Conservation (phyloP, 2,888 invertebrate genomes). For the Trachelus stipa region DNA sequence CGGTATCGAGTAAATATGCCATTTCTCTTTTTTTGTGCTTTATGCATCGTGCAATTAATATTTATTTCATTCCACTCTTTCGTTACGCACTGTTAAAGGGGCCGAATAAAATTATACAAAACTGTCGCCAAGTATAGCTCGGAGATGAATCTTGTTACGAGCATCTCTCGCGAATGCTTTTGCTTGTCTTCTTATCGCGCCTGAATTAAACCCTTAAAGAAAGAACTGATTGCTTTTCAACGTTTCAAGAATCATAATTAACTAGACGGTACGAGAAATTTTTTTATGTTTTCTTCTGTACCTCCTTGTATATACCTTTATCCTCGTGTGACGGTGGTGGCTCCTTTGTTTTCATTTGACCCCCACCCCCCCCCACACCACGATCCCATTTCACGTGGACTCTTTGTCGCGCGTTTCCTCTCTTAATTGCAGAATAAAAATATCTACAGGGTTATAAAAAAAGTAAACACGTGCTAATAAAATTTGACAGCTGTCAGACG, state of each 20-base stretch:
- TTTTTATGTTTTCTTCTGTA: background rate
- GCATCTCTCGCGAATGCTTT: background rate
- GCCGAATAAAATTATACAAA: background rate
- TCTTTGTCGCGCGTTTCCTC: background rate
- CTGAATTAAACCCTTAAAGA: background rate
- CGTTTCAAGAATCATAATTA: background rate
- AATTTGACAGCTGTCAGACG: background rate
- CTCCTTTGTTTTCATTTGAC: background rate
- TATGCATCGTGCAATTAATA: background rate
- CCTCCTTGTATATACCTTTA: background rate
- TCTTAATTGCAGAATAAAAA: background rate
- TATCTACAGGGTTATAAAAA: background rate
- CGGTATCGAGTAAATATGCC: background rate
- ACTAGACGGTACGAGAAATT: background rate
- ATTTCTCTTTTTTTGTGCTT: background rate
- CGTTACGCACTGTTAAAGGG: background rate
- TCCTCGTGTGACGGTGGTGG: background rate
- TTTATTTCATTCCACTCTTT: background rate
- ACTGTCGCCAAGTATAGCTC: background rate
- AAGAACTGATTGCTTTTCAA: slow-evolving; percentile 1
- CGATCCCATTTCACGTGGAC: background rate
- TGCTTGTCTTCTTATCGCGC: background rate
- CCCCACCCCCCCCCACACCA: no score
- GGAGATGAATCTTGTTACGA: background rate
- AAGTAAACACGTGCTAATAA: background rate